Evolutionary conservation across 64 coral and sea anemone genomes (phyloP).

Genomic region (Trachythela sp.): DNA sequence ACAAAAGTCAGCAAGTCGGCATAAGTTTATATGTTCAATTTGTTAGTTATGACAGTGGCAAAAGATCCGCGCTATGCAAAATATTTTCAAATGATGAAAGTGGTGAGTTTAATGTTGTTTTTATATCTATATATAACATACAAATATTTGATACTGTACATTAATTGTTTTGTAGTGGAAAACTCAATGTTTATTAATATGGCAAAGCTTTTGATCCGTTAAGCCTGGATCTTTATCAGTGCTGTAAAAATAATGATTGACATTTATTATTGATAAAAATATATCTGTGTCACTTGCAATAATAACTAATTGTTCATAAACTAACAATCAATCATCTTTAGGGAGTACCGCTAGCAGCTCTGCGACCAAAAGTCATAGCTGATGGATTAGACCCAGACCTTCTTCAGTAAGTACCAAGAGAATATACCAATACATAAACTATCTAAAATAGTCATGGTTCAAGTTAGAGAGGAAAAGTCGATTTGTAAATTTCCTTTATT

Average conservation of each 20-base stretch:
- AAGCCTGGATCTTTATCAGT: too few species aligned
- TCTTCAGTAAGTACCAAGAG: constrained; percentile 86
- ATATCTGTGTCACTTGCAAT: background rate
- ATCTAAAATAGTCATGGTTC: background rate
- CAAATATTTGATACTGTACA: background rate
- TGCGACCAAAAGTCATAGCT: constrained; percentile 65
- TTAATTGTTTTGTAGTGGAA: background rate
- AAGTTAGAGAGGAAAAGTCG: background rate
- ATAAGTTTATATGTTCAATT: background rate
- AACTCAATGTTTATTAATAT: background rate
- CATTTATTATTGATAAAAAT: background rate
- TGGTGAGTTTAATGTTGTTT: constrained; percentile 54
- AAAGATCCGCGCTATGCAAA: constrained; percentile 99
- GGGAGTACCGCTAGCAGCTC: constrained; percentile 71
- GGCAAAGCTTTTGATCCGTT: too few species aligned
- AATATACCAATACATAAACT: background rate
- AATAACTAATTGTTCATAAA: background rate
- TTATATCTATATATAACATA: background rate
- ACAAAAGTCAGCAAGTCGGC: background rate
- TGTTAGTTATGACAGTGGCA: constrained; percentile 83
- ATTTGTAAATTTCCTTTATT: background rate
- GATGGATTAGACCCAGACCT: constrained; percentile 88
- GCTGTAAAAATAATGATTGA: too few species aligned
- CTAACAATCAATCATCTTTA: background rate
- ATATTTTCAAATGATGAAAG: constrained; percentile 98